Percentiles rank a stretch among this genome's conserved stretches.
Conservation (phyloP, 2,888 invertebrate genomes). For the Drosophila suboccidentalis region DNA sequence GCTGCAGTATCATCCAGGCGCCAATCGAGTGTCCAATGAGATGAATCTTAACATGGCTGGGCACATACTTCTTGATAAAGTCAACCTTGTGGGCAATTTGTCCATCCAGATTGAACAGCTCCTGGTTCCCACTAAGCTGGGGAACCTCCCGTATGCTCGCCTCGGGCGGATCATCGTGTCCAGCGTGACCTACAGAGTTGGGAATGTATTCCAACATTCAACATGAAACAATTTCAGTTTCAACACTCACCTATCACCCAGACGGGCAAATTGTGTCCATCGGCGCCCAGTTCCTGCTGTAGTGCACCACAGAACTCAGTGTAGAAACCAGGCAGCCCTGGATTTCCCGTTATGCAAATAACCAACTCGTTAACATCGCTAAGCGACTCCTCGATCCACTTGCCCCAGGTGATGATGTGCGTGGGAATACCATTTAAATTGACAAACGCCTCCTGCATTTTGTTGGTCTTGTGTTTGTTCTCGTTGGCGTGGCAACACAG, state of each 20-base stretch:
- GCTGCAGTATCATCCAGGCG: constrained; percentile 92
- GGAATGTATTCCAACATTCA: neutral
- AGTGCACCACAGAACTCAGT: constrained; percentile 90
- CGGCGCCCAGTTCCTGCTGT: constrained; percentile 86
- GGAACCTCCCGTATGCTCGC: constrained; percentile 86
- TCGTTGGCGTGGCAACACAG: constrained; percentile 51
- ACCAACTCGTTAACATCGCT: constrained; percentile 88
- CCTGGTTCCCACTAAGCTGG: constrained; percentile 86
- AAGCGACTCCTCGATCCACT: constrained; percentile 89
- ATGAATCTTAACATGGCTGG: constrained; percentile 90
- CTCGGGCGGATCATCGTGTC: constrained; percentile 91
- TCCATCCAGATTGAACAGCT: constrained; percentile 91
- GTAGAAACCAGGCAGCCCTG: constrained; percentile 94
- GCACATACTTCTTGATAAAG: constrained; percentile 91
- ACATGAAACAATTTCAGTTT: neutral
- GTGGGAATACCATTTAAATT: constrained; percentile 90
- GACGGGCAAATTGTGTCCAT: constrained; percentile 88
- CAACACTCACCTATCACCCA: constrained; percentile 90
- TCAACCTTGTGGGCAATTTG: constrained; percentile 87
- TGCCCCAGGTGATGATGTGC: constrained; percentile 90
- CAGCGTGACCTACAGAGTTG: constrained; percentile 88
- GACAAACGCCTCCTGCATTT: constrained; percentile 85
- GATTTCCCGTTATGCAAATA: constrained; percentile 94
- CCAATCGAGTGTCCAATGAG: constrained; percentile 97
- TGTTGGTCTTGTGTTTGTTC: constrained; percentile 57